phyloP scores from a whole-genome alignment of 2,888 invertebrate species.

The Nomada ruficornis region DNA sequence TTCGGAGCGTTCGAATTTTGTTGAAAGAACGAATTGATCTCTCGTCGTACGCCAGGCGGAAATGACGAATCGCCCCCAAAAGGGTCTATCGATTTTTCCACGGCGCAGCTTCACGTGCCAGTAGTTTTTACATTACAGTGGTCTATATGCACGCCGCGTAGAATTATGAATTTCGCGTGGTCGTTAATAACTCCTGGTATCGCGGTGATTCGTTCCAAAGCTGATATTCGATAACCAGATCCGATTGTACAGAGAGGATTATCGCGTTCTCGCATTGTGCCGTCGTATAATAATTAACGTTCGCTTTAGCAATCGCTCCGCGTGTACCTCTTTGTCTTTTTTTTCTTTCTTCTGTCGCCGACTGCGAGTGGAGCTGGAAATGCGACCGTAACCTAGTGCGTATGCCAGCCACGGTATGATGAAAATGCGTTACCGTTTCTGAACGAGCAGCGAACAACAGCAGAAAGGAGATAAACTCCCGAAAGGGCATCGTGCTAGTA shows the following conservation, averaged over 20 bases:
- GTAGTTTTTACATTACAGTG: neutral
- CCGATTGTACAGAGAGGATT: conserved; percentile 8
- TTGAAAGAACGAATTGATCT: neutral
- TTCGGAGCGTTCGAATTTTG: neutral
- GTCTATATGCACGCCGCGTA: neutral
- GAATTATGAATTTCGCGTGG: conserved; percentile 23
- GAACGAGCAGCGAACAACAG: conserved; percentile 39
- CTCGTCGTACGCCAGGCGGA: neutral
- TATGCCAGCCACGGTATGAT: conserved; percentile 1
- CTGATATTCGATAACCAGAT: conserved; percentile 25
- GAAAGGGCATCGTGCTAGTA: conserved; percentile 8
- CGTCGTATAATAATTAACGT: conserved; percentile 39
- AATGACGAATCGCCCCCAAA: neutral
- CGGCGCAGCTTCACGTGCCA: neutral
- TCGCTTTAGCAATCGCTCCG: conserved; percentile 16
- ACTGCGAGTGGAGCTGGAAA: conserved; percentile 7
- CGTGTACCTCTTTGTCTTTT: neutral
- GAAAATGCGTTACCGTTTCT: conserved; percentile 16
- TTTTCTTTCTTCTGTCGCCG: neutral
- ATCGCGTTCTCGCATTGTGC: conserved; percentile 4
- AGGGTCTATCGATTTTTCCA: neutral
- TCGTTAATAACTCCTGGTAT: conserved; percentile 15
- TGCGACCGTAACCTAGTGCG: conserved; percentile 16
- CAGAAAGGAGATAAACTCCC: conserved; percentile 24
- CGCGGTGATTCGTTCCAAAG: neutral